Evolutionary conservation across 2,797 vertebrate genomes (phyloP).

Genomic region (Sebastes aleutianus): DNA sequence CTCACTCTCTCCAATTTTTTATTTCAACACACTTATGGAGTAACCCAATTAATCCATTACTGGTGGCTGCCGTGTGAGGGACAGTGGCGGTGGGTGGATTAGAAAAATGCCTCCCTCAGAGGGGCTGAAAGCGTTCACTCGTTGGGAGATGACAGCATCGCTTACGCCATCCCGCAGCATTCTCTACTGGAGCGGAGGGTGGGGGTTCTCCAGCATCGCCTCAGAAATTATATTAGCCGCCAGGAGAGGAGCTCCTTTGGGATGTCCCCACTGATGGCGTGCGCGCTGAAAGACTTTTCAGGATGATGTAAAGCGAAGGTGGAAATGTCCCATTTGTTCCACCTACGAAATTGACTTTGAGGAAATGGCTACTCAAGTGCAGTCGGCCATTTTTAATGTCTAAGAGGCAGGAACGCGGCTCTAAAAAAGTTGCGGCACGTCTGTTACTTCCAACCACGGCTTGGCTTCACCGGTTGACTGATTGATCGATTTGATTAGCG

Average conservation of each 20-base stretch:
- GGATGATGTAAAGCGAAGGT: conserved; percentile 65
- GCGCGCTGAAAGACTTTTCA: conserved; percentile 64
- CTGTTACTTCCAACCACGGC: conserved; percentile 4
- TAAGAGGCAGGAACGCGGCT: conserved; percentile 7
- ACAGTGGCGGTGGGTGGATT: conserved; percentile 75
- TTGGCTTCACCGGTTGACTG: conserved; percentile 1
- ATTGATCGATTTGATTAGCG: conserved; percentile 50
- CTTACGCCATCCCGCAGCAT: conserved; percentile 52
- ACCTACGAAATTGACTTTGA: conserved; percentile 56
- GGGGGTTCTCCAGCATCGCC: conserved; percentile 47
- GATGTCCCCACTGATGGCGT: conserved; percentile 63
- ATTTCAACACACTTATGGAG: conserved; percentile 79
- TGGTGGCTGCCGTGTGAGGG: conserved; percentile 69
- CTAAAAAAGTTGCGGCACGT: conserved; percentile 12
- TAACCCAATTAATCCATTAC: conserved; percentile 87
- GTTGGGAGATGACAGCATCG: conserved; percentile 63
- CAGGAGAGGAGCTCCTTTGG: conserved; percentile 72
- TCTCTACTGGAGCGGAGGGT: conserved; percentile 26
- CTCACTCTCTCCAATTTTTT: conserved; percentile 55
- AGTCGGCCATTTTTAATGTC: conserved; percentile 18
- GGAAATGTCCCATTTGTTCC: conserved; percentile 70
- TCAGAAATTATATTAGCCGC: conserved; percentile 77
- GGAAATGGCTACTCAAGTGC: conserved; percentile 50
- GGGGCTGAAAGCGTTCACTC: conserved; percentile 66
- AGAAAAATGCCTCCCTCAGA: conserved; percentile 69